Evolutionary conservation across 2,113 vertebrate species (phyloP), one percentile per base, ranked within the genome.

Genomic region (Dasyprocta punctata): DNA sequence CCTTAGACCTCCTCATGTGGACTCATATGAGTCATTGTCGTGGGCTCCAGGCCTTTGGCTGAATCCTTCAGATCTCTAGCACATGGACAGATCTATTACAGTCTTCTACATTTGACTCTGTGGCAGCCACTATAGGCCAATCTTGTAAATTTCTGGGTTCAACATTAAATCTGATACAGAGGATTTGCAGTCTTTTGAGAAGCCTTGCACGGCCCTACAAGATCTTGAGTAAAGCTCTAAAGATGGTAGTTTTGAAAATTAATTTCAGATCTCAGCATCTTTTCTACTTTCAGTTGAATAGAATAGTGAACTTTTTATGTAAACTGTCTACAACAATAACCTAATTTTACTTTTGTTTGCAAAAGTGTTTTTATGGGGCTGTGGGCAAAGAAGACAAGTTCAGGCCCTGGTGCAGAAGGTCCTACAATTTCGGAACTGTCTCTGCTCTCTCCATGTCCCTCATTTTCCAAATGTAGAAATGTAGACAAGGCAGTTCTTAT

Each of bases 261-360:
- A 90, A 90, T 92, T 73, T 92, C 54, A 94, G 65, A 24, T 41
- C 26, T 86, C 56, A 33, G 24, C 47, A 41, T 86, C 83, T 84
- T 89, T 52, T 67, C 58, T 84, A 75, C 28, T 89, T 69, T n/a
- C 36, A 69, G 67, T 17, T 20, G 60, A 94, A 97, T 69, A 49
- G 49, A 93, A 77, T 56, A 78, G 73, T 96, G 65, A 33, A 73
- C 71, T 89, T 47, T n/a, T 90, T 97, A 89, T 89, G 54, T 61
- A 89, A 80, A 86, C 3, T 49, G 11, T 86, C 38, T 82, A 10
- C 33, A 84, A 58, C 8, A 47, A 84, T 67, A 49, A 54, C 58
- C 28, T 28, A 61, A 30, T 58, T 38, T 86, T 41, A 61, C 1
- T 19, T 10, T 61, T 86, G 12, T 75, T 16, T 49, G 4, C 20